Percentiles rank a stretch among this genome's conserved stretches.
Conservation (phyloP, 2,888 invertebrate genomes). For the Xylocampa areola region DNA sequence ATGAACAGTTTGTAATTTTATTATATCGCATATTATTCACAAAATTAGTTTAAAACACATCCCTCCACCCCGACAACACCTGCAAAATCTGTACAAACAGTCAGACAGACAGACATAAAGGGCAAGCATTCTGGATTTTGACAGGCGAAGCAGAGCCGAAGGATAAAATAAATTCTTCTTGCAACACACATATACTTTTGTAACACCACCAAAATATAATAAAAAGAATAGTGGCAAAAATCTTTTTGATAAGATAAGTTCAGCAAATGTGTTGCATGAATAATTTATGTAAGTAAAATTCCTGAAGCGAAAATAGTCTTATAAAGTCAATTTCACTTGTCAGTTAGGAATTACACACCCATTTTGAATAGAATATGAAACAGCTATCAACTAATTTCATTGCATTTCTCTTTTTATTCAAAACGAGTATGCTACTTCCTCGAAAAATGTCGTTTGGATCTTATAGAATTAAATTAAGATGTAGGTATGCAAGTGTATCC, state of each 20-base stretch:
- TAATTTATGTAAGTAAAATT: conserved; percentile 31
- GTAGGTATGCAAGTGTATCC: conserved; percentile 23
- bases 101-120: conserved; percentile 43
- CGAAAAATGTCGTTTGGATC: conserved; percentile 41
- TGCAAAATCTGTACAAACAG: conserved; percentile 58
- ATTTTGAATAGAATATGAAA: conserved; percentile 21
- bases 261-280: conserved; percentile 41
- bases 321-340: conserved; percentile 21
- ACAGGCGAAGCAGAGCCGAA: conserved; percentile 63
- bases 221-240: conserved; percentile 7
- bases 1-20: conserved; percentile 12
- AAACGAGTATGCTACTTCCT: conserved; percentile 32
- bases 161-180: conserved; percentile 44
- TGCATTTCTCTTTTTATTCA: conserved; percentile 9
- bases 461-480: conserved; percentile 1
- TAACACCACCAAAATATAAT: conserved; percentile 2
- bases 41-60: conserved; percentile 33
- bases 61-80: conserved; percentile 53
- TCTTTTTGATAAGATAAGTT: conserved; percentile 5
- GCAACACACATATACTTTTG: conserved; percentile 23
- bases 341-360: conserved; percentile 16
- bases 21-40: conserved; percentile 36
- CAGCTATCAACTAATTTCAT: conserved; percentile 1
- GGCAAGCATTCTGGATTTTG: conserved; percentile 56
- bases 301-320: conserved; percentile 34